Percentiles rank a stretch among this genome's conserved stretches.
These are phyloP conservation scores for Sceloporus undulatus DNA, from an alignment of 2,113 vertebrate species.

Conservation along the genomic window DNA sequence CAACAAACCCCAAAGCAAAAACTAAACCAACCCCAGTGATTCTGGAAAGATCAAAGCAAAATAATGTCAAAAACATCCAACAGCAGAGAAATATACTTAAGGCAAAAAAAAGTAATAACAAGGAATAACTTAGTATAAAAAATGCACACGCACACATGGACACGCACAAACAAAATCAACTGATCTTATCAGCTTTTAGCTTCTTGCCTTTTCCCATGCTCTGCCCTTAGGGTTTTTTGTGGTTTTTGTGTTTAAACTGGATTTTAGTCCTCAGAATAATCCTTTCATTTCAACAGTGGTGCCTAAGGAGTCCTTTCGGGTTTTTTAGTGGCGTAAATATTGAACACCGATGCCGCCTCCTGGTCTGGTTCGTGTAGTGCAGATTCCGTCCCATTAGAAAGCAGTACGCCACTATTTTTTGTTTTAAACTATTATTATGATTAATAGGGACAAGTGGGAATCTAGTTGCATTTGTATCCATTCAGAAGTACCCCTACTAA, in stretches of 20 bases:
- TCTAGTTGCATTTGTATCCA: not conserved
- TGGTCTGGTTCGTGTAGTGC: not conserved
- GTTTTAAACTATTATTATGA: not conserved
- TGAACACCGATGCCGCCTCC: not conserved
- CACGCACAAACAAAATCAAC: constrained; percentile 14
- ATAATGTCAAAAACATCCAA: not conserved
- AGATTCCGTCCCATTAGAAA: not conserved
- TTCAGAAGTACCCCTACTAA: not conserved
- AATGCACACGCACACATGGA: not conserved
- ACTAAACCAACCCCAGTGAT: not conserved
- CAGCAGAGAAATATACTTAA: constrained; percentile 29
- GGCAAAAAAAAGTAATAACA: constrained; percentile 22
- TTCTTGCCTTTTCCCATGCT: not conserved
- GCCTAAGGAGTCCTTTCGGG: not conserved
- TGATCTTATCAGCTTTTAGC: not conserved
- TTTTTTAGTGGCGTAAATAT: not conserved
- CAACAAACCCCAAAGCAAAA: not conserved
- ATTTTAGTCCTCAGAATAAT: not conserved
- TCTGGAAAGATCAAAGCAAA: constrained; percentile 13
- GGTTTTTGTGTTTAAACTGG: not conserved
- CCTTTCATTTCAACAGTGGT: not conserved
- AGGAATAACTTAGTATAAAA: constrained; percentile 30
- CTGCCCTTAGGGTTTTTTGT: not conserved
- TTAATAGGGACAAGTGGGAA: not conserved
- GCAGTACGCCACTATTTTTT: not conserved